Evolutionary conservation across 2,113 vertebrate genomes (phyloP), one percentile per base, ranked within the genome.

Genomic region (Salvelinus namaycush): DNA sequence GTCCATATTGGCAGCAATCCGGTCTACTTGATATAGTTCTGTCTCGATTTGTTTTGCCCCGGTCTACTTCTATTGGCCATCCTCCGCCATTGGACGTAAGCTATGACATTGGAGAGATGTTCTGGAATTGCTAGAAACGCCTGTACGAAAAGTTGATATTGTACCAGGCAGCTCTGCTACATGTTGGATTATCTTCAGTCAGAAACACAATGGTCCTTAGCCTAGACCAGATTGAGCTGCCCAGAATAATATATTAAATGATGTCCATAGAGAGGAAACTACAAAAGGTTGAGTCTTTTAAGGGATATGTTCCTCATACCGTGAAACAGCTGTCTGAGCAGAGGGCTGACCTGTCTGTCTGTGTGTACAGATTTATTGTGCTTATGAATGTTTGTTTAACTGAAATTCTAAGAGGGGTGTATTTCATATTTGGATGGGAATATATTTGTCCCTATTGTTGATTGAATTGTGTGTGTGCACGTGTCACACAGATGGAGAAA

Each of bases 261-360:
- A 81, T 87, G 84, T 89, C 79, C 79, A 84, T 79, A 68, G 79
- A 87, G 75, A 75, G 75, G 48, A 84, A 83, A 80, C 60, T n/a
- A 22, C 70, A 75, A 73, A 77, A 79, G 77, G 22, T 83, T 82
- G 27, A 26, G n/a, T 64, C 64, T 72, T 76, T 80, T 80, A 74
- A 84, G 75, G 80, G 84, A 79, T 74, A 79, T 76, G 72, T 84
- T 80, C 75, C 80, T 80, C 79, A 72, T 78, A 73, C 75, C 70
- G 74, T 81, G 31, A 87, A 87, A 68, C 71, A 76, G 48, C 79
- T 80, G 82, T 84, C 78, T 77, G 75, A 68, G 31, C 5, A 14
- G 6, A 34, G 34, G 31, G 64, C 22, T 13, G 64, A 27, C 22
- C 22, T 77, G 34, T 68, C 57, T 44, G 49, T 51, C 49, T 13